Base-by-base conservation (phyloP, 2,113 vertebrate species). In the Clarias magur region DNA sequence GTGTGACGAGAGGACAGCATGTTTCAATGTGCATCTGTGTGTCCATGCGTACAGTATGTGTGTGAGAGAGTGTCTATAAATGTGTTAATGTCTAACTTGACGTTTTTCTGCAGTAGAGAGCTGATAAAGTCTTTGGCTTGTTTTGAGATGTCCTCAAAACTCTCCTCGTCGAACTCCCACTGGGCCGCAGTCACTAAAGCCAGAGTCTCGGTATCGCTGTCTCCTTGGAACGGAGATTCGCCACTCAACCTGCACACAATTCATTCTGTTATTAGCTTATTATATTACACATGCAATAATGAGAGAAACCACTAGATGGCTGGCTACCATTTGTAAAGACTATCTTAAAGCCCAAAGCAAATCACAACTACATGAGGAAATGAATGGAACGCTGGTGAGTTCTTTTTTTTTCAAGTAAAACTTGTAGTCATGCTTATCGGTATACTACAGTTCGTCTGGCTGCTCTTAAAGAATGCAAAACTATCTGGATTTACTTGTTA, bases 171-270 rank as follows among this genome's bases (percentile, higher is more conserved):
- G 59, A 97, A 97, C 73, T 95, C 96, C 96, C 95, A 97, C 87
- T 63, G 91, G 3, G 95, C 96, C 21, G 96, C 95, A 0, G 96
- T 97, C 88, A 97, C 91, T 70, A 95, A 93, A 76, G 94, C 93
- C 89, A 97, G 87, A 0, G 96, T 97, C 91, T 97, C 97, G 60
- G 92, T 30, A 72, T 97, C 96, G 0, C 91, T 96, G 89, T 93
- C 92, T 17, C 97, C 97, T 91, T 96, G 96, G 92, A 97, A 97
- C 0, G 97, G 97, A 17, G 96, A 97, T 89, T 97, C 96, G 0
- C 97, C 97, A 0, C 97, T 97, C 83, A 97, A 91, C 84, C 96
- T 97, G 57, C 48, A 81, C 54, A 56, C 81, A 83, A 72, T 60
- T 62, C 25, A 62, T 78, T 42, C 11, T 62, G 13, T 13, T 67